These are phyloP conservation scores for Aphis craccivora DNA, from an alignment of 1,140 invertebrate genomes.

Conservation along the genomic window DNA sequence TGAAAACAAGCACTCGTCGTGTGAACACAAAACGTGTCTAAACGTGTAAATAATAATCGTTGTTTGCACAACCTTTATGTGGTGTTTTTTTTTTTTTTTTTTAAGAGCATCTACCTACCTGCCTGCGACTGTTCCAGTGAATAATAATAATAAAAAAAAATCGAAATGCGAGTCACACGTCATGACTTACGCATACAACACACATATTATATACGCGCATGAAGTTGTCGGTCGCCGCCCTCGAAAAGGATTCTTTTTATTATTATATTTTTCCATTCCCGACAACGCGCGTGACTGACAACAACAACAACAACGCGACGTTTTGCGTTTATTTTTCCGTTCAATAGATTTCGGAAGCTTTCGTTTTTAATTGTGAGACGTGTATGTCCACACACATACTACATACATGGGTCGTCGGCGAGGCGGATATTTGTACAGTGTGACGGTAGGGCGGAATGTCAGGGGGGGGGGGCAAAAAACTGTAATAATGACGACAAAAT, in stretches of 20 bases:
- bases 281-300: not conserved
- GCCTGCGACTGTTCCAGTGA: not conserved
- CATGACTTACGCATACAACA: not conserved
- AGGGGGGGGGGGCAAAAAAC: not conserved
- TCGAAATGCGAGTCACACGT: not conserved
- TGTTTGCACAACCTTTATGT: slow-evolving; percentile 36
- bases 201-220: not conserved
- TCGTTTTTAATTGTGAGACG: slow-evolving; percentile 5
- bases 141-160: not conserved
- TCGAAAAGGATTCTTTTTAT: not conserved
- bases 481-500: not conserved
- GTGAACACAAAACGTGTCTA: slow-evolving; percentile 2
- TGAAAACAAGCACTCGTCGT: slow-evolving; percentile 36
- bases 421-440: not conserved
- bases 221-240: not conserved
- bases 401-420: too few relatives aligned
- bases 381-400: not conserved
- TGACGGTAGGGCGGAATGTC: not conserved
- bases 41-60: slow-evolving; percentile 49
- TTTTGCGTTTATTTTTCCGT: slow-evolving; percentile 6
- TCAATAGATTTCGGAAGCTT: not conserved
- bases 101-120: not conserved
- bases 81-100: not conserved
- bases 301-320: not conserved
- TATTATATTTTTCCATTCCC: not conserved